Evolutionary conservation across 2,888 invertebrate species (phyloP).

Genomic region (Oegoconia quadripuncta): DNA sequence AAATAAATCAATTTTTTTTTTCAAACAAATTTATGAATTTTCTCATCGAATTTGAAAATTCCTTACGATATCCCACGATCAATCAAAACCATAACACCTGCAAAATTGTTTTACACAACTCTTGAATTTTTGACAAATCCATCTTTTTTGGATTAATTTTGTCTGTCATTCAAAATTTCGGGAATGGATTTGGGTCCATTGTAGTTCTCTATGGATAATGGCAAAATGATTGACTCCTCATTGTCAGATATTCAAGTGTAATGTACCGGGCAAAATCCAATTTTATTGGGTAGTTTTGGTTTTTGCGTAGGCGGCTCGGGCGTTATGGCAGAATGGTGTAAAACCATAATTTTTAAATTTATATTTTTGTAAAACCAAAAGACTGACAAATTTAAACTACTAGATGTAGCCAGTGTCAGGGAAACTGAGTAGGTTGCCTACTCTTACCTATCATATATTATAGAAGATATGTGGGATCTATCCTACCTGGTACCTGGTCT

Average conservation of each 20-base stretch:
- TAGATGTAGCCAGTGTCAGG: too few species aligned
- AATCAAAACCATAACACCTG: constrained; percentile 26
- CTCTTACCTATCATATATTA: too few species aligned
- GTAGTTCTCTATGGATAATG: constrained; percentile 36
- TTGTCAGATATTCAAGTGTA: constrained; percentile 39
- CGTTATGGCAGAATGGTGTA: constrained; percentile 21
- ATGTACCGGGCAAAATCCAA: constrained; percentile 38
- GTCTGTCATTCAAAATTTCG: constrained; percentile 35
- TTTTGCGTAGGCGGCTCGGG: constrained; percentile 34
- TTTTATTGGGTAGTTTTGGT: constrained; percentile 46
- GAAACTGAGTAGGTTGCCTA: too few species aligned
- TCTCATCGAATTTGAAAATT: too few species aligned
- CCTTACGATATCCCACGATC: constrained; percentile 27
- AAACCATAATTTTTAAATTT: constrained; percentile 5
- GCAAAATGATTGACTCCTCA: constrained; percentile 56
- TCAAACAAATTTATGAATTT: too few species aligned
- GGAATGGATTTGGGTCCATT: constrained; percentile 9
- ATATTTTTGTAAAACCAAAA: background rate
- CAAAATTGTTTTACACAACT: constrained; percentile 4
- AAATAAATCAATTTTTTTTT: too few species aligned
- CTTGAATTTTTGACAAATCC: constrained; percentile 43
- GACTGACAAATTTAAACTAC: too few species aligned
- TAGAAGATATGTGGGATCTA: too few species aligned
- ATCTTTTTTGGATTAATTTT: constrained; percentile 61
- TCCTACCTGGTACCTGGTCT: too few species aligned